Conservation (phyloP, 2,113 vertebrate species). For the Notiomystis cincta region DNA sequence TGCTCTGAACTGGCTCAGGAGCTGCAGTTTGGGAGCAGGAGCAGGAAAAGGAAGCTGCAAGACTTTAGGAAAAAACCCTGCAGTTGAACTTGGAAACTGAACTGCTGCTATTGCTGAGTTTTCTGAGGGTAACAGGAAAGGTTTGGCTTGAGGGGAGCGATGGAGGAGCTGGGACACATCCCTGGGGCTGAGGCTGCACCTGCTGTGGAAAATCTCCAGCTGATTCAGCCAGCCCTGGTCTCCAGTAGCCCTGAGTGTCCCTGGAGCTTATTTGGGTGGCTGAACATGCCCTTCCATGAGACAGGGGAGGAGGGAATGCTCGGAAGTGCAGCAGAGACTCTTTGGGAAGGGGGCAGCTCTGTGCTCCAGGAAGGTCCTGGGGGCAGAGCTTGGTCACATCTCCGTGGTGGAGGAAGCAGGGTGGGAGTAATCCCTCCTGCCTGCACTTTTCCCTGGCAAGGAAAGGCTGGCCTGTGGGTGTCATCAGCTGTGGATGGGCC, state of each 20-base stretch:
- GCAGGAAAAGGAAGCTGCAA: not conserved
- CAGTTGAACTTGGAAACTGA: not conserved
- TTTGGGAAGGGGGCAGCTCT: not conserved
- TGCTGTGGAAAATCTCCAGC: not conserved
- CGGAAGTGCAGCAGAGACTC: not conserved
- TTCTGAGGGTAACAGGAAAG: not conserved
- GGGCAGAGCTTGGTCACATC: not conserved
- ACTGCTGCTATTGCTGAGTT: not conserved
- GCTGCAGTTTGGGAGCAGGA: not conserved
- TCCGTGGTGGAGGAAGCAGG: not conserved
- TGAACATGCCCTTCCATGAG: not conserved
- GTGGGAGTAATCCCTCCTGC: not conserved
- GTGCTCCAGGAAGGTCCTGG: not conserved
- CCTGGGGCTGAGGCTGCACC: no score
- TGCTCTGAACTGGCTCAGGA: not conserved
- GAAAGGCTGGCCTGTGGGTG: not conserved
- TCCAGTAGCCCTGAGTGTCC: fast-evolving
- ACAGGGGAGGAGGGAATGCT: not conserved
- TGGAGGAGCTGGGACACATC: not conserved
- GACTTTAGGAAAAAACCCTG: not conserved
- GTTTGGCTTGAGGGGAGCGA: not conserved
- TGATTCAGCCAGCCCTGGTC: not conserved
- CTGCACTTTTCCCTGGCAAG: not conserved
- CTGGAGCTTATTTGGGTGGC: not conserved
- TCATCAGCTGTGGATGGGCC: not conserved